Percentiles rank a stretch among this genome's conserved stretches.
phyloP scores from a whole-genome alignment of 2,113 vertebrate species.

The Rousettus leschenaultii region DNA sequence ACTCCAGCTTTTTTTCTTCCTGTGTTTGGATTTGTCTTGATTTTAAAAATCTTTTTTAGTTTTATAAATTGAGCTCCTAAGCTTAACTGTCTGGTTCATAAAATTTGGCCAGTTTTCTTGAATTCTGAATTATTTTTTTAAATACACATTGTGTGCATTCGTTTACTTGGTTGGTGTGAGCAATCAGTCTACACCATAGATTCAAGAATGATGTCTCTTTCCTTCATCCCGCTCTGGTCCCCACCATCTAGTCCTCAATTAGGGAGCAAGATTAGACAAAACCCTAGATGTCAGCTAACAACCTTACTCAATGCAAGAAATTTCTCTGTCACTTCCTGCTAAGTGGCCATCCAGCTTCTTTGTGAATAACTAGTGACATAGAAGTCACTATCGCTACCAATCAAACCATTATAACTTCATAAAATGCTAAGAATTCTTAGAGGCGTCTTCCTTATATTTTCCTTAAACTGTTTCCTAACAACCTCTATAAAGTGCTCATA shows the following conservation, averaged over 20 bases:
- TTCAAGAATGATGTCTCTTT: background rate
- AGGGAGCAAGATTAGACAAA: background rate
- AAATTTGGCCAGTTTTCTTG: background rate
- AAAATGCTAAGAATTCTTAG: background rate
- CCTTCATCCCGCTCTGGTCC: background rate
- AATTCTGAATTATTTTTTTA: background rate
- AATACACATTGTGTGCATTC: background rate
- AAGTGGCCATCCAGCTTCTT: background rate
- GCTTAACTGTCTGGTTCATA: background rate
- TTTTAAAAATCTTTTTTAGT: background rate
- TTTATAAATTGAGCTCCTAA: background rate
- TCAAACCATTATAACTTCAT: background rate
- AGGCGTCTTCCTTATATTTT: background rate
- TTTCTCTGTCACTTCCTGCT: background rate
- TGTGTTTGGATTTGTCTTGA: background rate
- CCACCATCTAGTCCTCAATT: background rate
- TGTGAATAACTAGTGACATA: background rate
- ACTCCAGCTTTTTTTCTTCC: background rate
- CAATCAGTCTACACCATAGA: background rate
- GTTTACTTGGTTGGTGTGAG: background rate
- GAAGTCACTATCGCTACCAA: background rate
- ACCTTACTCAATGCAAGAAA: background rate
- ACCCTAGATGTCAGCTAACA: background rate
- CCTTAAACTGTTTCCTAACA: background rate
- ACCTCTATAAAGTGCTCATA: background rate